Percentiles rank a stretch among this genome's conserved stretches.
Conservation (phyloP, 2,797 vertebrate species). For the Sebastes elongatus region DNA sequence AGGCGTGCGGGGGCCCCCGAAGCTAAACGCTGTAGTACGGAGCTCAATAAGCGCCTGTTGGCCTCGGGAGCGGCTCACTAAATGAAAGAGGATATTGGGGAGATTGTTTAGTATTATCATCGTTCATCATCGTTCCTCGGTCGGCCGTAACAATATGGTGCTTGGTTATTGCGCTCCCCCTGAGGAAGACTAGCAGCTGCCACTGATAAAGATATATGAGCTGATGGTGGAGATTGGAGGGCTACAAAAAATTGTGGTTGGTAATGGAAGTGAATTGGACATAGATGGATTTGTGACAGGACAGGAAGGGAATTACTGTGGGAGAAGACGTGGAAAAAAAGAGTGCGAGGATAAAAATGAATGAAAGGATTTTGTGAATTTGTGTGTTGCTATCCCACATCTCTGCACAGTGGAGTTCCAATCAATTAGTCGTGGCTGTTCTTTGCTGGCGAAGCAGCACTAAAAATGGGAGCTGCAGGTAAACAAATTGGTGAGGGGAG, state of each 20-base stretch:
- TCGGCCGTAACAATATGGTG: slow-evolving; percentile 32
- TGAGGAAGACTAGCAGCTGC: slow-evolving; percentile 58
- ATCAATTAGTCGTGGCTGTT: slow-evolving; percentile 39
- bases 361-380: background rate
- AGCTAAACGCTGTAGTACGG: slow-evolving; percentile 34
- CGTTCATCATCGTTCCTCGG: slow-evolving; percentile 45
- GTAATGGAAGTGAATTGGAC: slow-evolving; percentile 17
- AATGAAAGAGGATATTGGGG: slow-evolving; percentile 68
- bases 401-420: background rate
- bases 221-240: slow-evolving; percentile 21
- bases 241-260: background rate
- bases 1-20: background rate
- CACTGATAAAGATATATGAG: slow-evolving; percentile 51
- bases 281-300: slow-evolving; percentile 4
- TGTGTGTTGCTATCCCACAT: background rate
- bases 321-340: background rate
- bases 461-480: slow-evolving; percentile 17
- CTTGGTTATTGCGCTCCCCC: slow-evolving; percentile 41
- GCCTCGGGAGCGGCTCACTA: slow-evolving; percentile 48
- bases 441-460: background rate
- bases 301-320: background rate
- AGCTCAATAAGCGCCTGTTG: slow-evolving; percentile 43
- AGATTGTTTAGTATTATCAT: slow-evolving; percentile 59
- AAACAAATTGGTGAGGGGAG: slow-evolving; percentile 22
- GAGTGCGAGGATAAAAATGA: background rate